These are phyloP conservation scores for Antheraea mylitta DNA, from an alignment of 1,140 invertebrate species.

Conservation along the genomic window DNA sequence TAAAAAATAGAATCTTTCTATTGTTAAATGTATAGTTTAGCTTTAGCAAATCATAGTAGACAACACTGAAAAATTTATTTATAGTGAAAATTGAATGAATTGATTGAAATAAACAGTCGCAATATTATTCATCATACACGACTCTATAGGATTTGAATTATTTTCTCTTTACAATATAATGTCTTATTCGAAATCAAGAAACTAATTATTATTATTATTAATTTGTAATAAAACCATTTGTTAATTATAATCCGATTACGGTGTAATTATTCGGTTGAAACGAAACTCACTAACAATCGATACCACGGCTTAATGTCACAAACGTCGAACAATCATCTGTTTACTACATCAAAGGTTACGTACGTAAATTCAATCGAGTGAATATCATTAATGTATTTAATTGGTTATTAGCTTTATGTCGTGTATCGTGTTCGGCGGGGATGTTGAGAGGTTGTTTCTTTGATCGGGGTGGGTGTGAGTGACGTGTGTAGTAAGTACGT, in stretches of 20 bases:
- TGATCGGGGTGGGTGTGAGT: constrained; percentile 36
- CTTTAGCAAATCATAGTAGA: too few relatives aligned
- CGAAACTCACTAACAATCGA: constrained; percentile 39
- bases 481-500: background rate
- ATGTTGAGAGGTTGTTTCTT: constrained; percentile 34
- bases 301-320: constrained; percentile 49
- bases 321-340: constrained; percentile 58
- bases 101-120: too few relatives aligned
- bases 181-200: background rate
- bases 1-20: too few relatives aligned
- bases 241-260: constrained; percentile 32
- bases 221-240: background rate
- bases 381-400: constrained; percentile 59
- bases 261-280: constrained; percentile 25
- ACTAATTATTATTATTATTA: background rate
- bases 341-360: constrained; percentile 42
- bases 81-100: too few relatives aligned
- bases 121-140: too few relatives aligned
- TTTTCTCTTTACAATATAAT: too few relatives aligned
- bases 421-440: constrained; percentile 58
- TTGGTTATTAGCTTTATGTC: constrained; percentile 67
- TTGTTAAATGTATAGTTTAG: too few relatives aligned
- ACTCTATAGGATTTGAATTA: too few relatives aligned
- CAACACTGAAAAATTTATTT: too few relatives aligned
- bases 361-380: constrained; percentile 54